Conservation (phyloP, 2,797 vertebrate species). For the Lophius americanus region DNA sequence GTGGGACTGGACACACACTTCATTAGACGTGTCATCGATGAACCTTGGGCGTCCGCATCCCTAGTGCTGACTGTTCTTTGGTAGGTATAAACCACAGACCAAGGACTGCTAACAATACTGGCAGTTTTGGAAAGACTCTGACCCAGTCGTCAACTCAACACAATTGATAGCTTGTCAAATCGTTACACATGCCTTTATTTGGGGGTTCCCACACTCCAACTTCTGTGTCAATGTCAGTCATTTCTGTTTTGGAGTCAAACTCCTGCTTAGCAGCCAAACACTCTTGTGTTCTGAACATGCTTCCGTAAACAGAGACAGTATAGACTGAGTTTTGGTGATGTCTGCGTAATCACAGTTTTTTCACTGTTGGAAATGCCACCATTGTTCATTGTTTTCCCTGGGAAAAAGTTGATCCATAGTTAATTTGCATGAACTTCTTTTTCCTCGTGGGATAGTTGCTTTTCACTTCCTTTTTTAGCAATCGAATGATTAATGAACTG, state of each 20-base stretch:
- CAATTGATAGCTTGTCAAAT: no score
- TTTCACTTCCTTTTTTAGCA: slow-evolving; percentile 19
- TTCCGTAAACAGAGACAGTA: slow-evolving; percentile 9
- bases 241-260: slow-evolving; percentile 15
- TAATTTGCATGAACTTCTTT: slow-evolving; percentile 13
- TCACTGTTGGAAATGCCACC: slow-evolving; percentile 29
- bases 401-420: slow-evolving; percentile 20
- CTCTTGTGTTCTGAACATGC: slow-evolving; percentile 4
- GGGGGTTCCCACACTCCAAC: no score
- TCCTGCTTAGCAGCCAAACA: neutral
- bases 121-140: no score
- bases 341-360: neutral
- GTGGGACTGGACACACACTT: no score
- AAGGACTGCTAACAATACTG: no score
- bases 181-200: no score
- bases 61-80: no score
- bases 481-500: slow-evolving; percentile 46
- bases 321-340: slow-evolving; percentile 5
- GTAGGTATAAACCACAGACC: no score
- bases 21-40: no score
- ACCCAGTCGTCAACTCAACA: no score
- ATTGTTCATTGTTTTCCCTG: slow-evolving; percentile 14
- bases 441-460: slow-evolving; percentile 7
- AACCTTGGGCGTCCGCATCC: no score
- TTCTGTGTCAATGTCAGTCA: slow-evolving; percentile 2